These are phyloP conservation scores for Cantharis rufa DNA, from an alignment of 2,888 invertebrate species.

Conservation along the genomic window DNA sequence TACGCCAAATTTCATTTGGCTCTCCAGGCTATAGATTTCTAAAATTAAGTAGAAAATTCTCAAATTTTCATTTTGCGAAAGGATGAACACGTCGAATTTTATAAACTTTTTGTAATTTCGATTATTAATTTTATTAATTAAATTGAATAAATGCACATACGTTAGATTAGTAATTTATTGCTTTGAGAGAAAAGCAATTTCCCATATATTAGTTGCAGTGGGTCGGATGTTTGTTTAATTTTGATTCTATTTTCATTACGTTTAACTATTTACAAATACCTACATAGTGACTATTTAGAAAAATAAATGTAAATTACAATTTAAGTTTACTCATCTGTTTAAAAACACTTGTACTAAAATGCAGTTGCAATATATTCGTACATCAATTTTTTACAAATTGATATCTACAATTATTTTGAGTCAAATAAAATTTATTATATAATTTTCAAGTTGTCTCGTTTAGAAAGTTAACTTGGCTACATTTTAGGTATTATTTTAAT, in stretches of 20 bases:
- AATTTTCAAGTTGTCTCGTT: not conserved
- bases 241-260: not conserved
- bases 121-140: too few species aligned
- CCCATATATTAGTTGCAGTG: not conserved
- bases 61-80: too few species aligned
- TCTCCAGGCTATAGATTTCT: too few species aligned
- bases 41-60: too few species aligned
- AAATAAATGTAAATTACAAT: not conserved
- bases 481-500: not conserved
- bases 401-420: not conserved
- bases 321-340: not conserved
- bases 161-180: not conserved
- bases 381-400: not conserved
- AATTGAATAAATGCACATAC: too few species aligned
- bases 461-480: not conserved
- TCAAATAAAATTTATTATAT: not conserved
- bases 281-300: not conserved
- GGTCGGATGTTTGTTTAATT: not conserved
- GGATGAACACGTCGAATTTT: too few species aligned
- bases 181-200: not conserved
- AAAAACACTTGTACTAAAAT: not conserved
- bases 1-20: too few species aligned
- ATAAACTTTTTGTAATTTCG: too few species aligned
- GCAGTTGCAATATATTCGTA: not conserved
- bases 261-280: not conserved